Percentiles rank a stretch among this genome's conserved stretches.
These are phyloP conservation scores for Setipinna tenuifilis DNA, from an alignment of 2,797 vertebrate genomes.

Conservation along the genomic window DNA sequence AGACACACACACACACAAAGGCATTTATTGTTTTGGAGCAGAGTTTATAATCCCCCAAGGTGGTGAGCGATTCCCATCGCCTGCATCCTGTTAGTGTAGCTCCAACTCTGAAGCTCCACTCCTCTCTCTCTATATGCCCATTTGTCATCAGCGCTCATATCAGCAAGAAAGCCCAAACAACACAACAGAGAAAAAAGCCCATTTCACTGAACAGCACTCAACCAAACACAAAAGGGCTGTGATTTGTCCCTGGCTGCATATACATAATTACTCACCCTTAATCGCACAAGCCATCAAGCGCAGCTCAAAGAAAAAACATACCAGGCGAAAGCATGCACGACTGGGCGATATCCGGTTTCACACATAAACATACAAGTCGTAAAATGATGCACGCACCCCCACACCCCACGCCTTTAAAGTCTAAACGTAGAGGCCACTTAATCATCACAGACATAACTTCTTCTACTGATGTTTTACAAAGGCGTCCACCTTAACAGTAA, in stretches of 20 bases:
- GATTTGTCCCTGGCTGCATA: conserved; percentile 10
- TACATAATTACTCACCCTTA: neutral
- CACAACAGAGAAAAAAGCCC: neutral
- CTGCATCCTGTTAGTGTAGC: conserved; percentile 67
- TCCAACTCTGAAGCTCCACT: neutral
- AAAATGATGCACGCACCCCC: neutral
- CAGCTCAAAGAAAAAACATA: neutral
- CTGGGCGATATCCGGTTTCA: neutral
- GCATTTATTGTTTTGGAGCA: conserved; percentile 67
- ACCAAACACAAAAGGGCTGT: conserved; percentile 10
- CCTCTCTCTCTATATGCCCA: neutral
- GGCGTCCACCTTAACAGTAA: neutral
- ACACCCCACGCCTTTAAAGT: too few relatives aligned
- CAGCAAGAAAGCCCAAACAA: conserved; percentile 7
- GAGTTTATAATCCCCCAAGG: conserved; percentile 65
- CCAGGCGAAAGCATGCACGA: neutral
- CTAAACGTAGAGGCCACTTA: neutral
- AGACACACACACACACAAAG: conserved; percentile 9
- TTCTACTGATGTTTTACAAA: neutral
- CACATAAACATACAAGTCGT: conserved; percentile 10
- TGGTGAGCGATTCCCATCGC: conserved; percentile 63
- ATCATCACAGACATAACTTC: neutral
- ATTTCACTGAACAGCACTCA: neutral
- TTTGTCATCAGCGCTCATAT: neutral
- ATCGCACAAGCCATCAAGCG: neutral